Percentiles rank a stretch among this genome's conserved stretches.
Conservation (phyloP, 2,888 invertebrate species). For the Entomobrya multifasciata region DNA sequence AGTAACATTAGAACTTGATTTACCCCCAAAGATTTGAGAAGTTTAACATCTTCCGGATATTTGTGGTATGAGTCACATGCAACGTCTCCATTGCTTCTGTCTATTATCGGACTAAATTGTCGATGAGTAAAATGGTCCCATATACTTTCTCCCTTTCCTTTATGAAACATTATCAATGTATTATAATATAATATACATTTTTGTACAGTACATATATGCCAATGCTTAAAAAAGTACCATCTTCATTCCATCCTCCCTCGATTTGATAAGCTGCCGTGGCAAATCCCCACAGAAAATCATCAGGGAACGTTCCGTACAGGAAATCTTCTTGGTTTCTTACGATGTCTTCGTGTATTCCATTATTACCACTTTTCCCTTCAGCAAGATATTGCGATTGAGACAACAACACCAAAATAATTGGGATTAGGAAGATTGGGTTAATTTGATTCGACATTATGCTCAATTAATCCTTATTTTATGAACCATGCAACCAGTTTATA, state of each 20-base stretch:
- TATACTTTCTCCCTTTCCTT: conserved; percentile 81
- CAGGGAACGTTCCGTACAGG: conserved; percentile 74
- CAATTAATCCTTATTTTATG: neutral
- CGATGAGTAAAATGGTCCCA: conserved; percentile 81
- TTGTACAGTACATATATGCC: too few relatives aligned
- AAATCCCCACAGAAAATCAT: conserved; percentile 80
- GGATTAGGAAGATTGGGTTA: neutral
- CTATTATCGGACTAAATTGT: conserved; percentile 77
- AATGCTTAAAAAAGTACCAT: conserved; percentile 78
- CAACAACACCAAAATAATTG: neutral
- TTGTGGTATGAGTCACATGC: conserved; percentile 76
- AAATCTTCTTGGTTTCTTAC: conserved; percentile 48
- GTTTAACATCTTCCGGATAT: conserved; percentile 71
- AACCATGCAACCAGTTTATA: too few relatives aligned
- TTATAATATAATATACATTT: neutral
- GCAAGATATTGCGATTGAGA: neutral
- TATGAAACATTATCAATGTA: neutral
- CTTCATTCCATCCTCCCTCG: conserved; percentile 81
- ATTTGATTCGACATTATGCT: neutral
- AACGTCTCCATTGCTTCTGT: conserved; percentile 63
- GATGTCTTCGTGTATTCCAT: neutral
- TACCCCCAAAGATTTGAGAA: conserved; percentile 63
- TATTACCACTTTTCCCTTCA: neutral
- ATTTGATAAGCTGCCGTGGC: conserved; percentile 80
- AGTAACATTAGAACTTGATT: too few relatives aligned